Evolutionary conservation across 2,797 vertebrate species (phyloP).

Genomic region (Iguana delicatissima): DNA sequence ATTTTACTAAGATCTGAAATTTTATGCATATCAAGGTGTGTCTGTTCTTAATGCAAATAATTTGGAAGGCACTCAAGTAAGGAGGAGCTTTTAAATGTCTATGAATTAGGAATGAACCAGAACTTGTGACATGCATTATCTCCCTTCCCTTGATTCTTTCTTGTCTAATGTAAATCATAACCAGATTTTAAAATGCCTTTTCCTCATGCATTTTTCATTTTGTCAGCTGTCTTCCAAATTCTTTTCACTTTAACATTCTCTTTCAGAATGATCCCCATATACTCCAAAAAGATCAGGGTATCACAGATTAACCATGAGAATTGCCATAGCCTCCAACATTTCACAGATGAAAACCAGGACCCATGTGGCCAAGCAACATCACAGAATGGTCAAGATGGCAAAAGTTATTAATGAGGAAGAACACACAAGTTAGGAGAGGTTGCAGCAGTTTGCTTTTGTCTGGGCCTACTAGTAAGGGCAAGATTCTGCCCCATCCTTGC

Average conservation of each 20-base stretch:
- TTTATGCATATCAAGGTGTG: constrained; percentile 25
- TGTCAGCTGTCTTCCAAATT: background rate
- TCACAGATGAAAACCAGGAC: too few relatives aligned
- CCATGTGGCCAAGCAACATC: too few relatives aligned
- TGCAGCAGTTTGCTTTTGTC: too few relatives aligned
- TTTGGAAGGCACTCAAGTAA: constrained; percentile 9
- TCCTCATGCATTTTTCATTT: background rate
- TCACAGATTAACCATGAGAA: background rate
- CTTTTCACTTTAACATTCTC: background rate
- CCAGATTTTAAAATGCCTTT: background rate
- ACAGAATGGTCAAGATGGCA: too few relatives aligned
- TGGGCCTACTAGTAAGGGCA: too few relatives aligned
- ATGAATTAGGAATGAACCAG: constrained; percentile 25
- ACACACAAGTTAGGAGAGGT: too few relatives aligned
- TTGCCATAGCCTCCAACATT: too few relatives aligned
- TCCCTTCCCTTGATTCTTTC: background rate
- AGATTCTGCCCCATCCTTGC: too few relatives aligned
- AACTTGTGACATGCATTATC: background rate
- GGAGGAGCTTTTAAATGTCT: constrained; percentile 12
- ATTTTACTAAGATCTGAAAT: constrained; percentile 41
- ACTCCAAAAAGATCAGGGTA: background rate
- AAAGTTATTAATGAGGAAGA: too few relatives aligned
- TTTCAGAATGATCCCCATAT: background rate
- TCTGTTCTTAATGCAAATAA: constrained; percentile 8
- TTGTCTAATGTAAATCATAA: constrained; percentile 1